Evolutionary conservation across 1,140 invertebrate species (phyloP), one percentile per base, ranked within the genome.

Genomic region (Saxidomus purpurata): DNA sequence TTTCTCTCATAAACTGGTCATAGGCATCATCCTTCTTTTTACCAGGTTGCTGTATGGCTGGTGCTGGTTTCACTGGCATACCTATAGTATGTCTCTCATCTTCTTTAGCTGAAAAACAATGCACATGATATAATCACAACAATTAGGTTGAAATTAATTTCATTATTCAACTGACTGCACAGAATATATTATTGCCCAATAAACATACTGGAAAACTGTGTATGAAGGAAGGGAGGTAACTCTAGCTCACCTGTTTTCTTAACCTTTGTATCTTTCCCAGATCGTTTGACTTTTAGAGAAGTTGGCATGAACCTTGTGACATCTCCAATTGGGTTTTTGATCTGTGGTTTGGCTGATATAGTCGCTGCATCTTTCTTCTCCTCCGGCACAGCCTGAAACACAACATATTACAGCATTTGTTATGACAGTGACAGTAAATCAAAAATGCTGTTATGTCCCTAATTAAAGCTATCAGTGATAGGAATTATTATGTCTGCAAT

Each of bases 1-100:
- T 99, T 97, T 99, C 99, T 96, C 98, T 97, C 98, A 99, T 99
- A 95, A 99, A 99, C 94, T 99, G 98, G 96, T 98, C 97, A 94
- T 99, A 99, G 49, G 99, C 99, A 95, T 99, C 99, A 94, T 99
- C 99, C 95, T 99, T 99, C 52, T 98, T 99, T 55, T 97, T 97
- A 91, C 96, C 96, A 38, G 93, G 92, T 79, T 79, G 92, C 87
- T 47, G 92, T 15, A 92, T 84, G 0, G 90, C 63, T 13, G 94
- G 93, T 34, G 93, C 89, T 40, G 94, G 92, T 90, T 91, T 92
- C 40, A 92, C 85, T 34, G 92, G 47, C 19, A 93, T 47, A 22
- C 90, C 91, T 40, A 93, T 47, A 69, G 83, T 49, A 47, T 89
- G 88, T n/a, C 89, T 91, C 83, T 94, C 93, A 52, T 95, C 94